These are phyloP conservation scores for Apteryx mantelli DNA, from an alignment of 2,113 vertebrate species.

Conservation along the genomic window DNA sequence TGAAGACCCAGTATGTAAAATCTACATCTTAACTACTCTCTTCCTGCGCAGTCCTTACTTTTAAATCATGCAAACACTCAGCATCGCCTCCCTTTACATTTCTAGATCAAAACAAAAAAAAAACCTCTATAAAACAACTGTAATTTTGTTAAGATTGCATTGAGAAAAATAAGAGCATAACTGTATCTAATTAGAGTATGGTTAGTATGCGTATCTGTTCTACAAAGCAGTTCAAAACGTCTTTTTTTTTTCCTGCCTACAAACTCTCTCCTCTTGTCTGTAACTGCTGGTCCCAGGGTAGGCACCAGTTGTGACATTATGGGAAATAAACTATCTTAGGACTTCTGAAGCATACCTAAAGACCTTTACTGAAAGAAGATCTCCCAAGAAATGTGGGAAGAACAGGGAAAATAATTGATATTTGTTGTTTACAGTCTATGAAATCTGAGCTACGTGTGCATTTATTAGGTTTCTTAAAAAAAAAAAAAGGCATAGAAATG, in stretches of 20 bases:
- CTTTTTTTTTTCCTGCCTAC: neutral
- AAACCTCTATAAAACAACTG: neutral
- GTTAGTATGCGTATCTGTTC: neutral
- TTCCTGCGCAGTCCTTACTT: conserved; percentile 55
- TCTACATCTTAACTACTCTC: conserved; percentile 68
- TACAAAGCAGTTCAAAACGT: neutral
- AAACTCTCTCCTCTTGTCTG: neutral
- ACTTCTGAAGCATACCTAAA: neutral
- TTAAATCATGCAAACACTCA: neutral
- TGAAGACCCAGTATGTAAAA: conserved; percentile 94
- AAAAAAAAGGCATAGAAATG: neutral
- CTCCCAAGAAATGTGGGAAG: neutral
- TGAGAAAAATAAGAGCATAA: neutral
- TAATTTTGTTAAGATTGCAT: neutral
- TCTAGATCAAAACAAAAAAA: neutral
- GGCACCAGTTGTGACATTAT: neutral
- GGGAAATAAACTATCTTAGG: neutral
- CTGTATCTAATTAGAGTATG: neutral
- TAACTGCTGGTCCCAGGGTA: neutral
- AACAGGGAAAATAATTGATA: neutral
- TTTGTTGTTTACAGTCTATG: neutral
- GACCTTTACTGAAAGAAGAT: neutral
- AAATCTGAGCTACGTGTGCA: neutral
- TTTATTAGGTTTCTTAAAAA: neutral
- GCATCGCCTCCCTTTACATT: neutral